Evolutionary conservation across 1,140 invertebrate species (phyloP).

Genomic region (Megalonaias nervosa): DNA sequence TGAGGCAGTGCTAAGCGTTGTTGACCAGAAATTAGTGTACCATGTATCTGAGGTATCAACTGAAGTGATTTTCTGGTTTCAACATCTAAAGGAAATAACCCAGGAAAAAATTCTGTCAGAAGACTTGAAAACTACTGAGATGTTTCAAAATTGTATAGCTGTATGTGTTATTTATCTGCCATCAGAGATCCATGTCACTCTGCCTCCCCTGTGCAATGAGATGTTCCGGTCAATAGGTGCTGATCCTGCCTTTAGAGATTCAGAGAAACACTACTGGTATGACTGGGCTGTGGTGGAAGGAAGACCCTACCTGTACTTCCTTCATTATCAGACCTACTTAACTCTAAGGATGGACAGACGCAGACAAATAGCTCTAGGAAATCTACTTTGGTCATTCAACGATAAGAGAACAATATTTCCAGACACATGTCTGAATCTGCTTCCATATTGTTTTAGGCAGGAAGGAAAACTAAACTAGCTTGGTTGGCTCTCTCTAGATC

Average conservation of each 20-base stretch:
- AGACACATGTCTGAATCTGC: too few species aligned
- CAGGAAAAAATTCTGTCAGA: neutral
- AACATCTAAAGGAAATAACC: neutral
- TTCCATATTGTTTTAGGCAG: too few species aligned
- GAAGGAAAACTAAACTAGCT: too few species aligned
- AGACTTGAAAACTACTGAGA: too few species aligned
- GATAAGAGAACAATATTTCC: too few species aligned
- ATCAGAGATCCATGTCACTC: neutral
- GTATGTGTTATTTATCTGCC: neutral
- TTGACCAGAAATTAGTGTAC: neutral
- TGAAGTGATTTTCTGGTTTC: too few species aligned
- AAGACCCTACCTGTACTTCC: neutral
- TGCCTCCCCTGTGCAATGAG: neutral
- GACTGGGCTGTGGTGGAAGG: constrained; percentile 3
- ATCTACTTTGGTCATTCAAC: too few species aligned
- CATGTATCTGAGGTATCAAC: neutral
- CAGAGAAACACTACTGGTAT: neutral
- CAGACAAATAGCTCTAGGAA: too few species aligned
- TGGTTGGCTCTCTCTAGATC: too few species aligned
- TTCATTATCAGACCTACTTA: neutral
- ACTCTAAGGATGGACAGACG: neutral
- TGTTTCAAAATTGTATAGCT: neutral
- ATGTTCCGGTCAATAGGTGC: neutral
- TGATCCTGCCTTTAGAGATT: neutral
- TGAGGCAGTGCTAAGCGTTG: neutral